Base-by-base conservation (phyloP, 2,888 invertebrate genomes). In the Pecten maximus region DNA sequence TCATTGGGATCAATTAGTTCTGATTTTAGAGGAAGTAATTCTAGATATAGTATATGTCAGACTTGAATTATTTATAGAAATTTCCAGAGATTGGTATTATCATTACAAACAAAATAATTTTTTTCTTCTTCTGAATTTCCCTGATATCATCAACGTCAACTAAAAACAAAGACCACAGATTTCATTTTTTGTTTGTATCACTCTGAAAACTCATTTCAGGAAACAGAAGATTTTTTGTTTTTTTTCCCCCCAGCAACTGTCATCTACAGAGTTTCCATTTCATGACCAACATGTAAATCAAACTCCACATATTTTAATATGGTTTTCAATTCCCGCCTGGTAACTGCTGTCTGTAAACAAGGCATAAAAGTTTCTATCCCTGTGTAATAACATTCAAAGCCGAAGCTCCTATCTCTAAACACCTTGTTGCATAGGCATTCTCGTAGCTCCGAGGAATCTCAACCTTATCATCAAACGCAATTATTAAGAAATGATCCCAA, bases 401-500 rank as follows among this genome's bases (percentile, higher is more conserved):
- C 28, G 35, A 35, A 28, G 28, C 35, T 35, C 74, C 74, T 74
- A 74, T 28, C 60, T 28, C 74, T 74, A 8, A 35, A 35, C 74
- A 74, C 28, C 28, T 35, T 74, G 74, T 74, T 74, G 74, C 28
- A 28, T 74, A 28, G 35, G 74, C 74, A 74, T 74, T 28, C 12
- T 35, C 74, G 6, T 35, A 28, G 74, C 74, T 35, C 74, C 16
- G 35, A 74, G 74, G 74, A 19, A 28, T 74, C 74, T 74, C 74
- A 35, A 74, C 74, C 74, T 74, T 74, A 74, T 74, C 74, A 74
- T 74, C 74, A 74, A 74, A 74, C 74, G 23, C 74, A 74, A 74
- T 74, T 74, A 74, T 74, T 74, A 74, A 74, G 74, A 35, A 74
- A 74, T 74, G 74, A 74, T 74, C 74, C 74, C 74, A 28, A 74